Conservation (phyloP, 2,113 vertebrate species). For the Ardeotis arabs region DNA sequence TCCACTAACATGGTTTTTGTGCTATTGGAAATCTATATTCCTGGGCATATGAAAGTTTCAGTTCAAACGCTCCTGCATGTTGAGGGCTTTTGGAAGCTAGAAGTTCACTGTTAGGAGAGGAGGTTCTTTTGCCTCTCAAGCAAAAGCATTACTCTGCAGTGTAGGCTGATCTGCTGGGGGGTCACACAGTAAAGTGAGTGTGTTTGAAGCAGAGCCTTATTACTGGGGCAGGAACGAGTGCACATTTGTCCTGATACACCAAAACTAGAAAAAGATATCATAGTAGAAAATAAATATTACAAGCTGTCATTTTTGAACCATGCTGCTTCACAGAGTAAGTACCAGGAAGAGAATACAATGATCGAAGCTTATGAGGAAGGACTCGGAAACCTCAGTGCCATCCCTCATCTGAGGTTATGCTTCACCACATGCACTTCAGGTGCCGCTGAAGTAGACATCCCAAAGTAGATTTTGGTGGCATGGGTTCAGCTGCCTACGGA, state of each 20-base stretch:
- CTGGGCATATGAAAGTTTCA: background rate
- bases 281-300: background rate
- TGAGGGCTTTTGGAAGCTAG: background rate
- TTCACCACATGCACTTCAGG: background rate
- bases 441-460: background rate
- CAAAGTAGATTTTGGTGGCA: background rate
- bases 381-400: accelerated
- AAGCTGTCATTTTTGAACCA: background rate
- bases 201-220: background rate
- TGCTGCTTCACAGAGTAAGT: background rate
- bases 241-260: background rate
- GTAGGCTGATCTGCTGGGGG: background rate
- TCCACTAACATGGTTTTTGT: background rate
- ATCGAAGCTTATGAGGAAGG: accelerated
- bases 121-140: background rate
- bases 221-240: background rate
- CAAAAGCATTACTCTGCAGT: background rate
- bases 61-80: background rate
- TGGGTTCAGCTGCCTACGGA: background rate
- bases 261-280: background rate
- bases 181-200: background rate
- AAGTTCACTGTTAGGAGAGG: background rate
- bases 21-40: background rate
- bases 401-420: background rate
- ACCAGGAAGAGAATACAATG: background rate